Evolutionary conservation across 1,140 invertebrate genomes (phyloP).

Genomic region (Limonius californicus): DNA sequence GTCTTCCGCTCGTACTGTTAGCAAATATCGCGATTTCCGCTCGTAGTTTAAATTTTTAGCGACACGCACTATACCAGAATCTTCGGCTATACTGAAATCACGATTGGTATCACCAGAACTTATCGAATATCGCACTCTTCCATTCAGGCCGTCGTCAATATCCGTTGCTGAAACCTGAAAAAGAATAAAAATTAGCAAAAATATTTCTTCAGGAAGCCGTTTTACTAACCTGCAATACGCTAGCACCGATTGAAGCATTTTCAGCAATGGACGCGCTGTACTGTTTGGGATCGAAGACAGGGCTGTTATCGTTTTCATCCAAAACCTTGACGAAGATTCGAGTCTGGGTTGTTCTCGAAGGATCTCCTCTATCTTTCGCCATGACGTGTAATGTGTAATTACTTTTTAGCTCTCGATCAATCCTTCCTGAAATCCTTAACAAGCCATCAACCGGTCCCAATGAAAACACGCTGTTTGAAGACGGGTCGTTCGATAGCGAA

Average conservation of each 20-base stretch:
- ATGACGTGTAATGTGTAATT: constrained; percentile 77
- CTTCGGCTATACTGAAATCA: constrained; percentile 86
- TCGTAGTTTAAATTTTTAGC: constrained; percentile 91
- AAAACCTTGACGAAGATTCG: constrained; percentile 71
- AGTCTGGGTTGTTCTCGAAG: constrained; percentile 67
- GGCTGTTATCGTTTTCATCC: constrained; percentile 93
- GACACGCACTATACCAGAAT: constrained; percentile 82
- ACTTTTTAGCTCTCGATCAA: constrained; percentile 82
- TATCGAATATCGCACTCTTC: constrained; percentile 83
- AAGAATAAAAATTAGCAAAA: neutral
- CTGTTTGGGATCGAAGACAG: constrained; percentile 82
- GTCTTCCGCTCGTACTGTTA: constrained; percentile 86
- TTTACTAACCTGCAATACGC: constrained; percentile 70
- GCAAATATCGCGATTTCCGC: constrained; percentile 74
- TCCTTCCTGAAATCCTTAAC: constrained; percentile 69
- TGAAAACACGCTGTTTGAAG: constrained; percentile 64
- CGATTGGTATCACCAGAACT: constrained; percentile 84
- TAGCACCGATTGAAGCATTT: constrained; percentile 89
- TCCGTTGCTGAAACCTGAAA: constrained; percentile 85
- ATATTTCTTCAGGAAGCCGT: neutral
- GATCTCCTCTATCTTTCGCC: constrained; percentile 85
- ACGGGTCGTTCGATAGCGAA: constrained; percentile 59
- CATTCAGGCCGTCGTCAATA: constrained; percentile 84
- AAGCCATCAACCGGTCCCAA: constrained; percentile 86
- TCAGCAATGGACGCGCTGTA: constrained; percentile 87